phyloP scores from a whole-genome alignment of 92 coral and sea anemone genomes.

The Epizoanthus illoricatus region DNA sequence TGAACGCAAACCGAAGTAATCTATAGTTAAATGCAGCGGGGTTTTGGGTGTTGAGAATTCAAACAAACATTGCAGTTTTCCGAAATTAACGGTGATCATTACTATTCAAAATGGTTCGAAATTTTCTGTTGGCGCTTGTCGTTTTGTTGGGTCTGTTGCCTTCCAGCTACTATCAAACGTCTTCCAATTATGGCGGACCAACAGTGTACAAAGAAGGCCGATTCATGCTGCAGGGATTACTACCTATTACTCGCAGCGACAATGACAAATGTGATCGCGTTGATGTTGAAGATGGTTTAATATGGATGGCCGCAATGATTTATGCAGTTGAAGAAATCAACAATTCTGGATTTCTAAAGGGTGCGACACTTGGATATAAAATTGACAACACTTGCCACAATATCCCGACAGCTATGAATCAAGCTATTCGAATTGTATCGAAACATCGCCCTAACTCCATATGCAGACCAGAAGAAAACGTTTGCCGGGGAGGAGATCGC shows the following conservation, averaged over 20 bases:
- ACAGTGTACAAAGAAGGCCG: constrained; percentile 60
- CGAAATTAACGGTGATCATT: neutral
- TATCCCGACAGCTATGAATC: constrained; percentile 79
- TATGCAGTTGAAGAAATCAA: constrained; percentile 79
- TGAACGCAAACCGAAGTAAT: neutral
- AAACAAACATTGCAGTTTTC: neutral
- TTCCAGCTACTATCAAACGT: neutral
- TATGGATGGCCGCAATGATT: constrained; percentile 76
- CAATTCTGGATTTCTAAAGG: constrained; percentile 53
- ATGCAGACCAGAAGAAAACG: constrained; percentile 62
- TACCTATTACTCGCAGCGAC: constrained; percentile 73
- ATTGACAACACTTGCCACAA: constrained; percentile 80
- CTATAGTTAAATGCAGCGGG: neutral
- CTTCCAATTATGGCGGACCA: constrained; percentile 17
- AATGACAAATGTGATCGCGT: constrained; percentile 56
- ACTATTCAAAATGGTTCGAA: neutral
- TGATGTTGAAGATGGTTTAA: constrained; percentile 52
- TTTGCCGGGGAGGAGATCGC: constrained; percentile 50
- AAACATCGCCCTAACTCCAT: constrained; percentile 84
- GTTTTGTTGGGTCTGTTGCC: neutral
- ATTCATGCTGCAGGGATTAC: constrained; percentile 69
- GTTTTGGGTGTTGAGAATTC: neutral
- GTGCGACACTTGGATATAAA: constrained; percentile 77
- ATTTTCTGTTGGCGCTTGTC: neutral
- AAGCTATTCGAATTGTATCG: constrained; percentile 85